Evolutionary conservation across 2,113 vertebrate species (phyloP), one percentile per base, ranked within the genome.

Genomic region (Cavia porcellus): DNA sequence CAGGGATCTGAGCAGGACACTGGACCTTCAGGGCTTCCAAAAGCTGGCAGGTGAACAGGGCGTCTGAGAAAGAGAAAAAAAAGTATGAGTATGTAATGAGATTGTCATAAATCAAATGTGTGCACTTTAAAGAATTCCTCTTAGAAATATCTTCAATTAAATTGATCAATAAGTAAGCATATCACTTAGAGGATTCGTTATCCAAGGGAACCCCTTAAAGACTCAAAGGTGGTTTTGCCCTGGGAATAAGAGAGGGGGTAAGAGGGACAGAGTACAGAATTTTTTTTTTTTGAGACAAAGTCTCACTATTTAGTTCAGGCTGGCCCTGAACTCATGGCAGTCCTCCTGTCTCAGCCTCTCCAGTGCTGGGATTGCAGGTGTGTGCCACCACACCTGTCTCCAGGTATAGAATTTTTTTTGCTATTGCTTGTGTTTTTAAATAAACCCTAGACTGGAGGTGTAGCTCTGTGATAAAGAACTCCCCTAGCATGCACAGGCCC

Each of bases 121-220:
- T 11, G 84, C n/a, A 70, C 87, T 57, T 89, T 57, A 79, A 95
- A 87, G 68, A 70, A 45, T 55, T 66, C 57, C 74, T 38, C 45
- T 93, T 80, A 59, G 61, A 82, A 79, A n/a, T 86, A n/a, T 47
- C 35, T 94, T 20, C 57, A 82, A 70, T 81, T 35, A 45, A 92
- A 70, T 82, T 61, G 83, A 0, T 66, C 89, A 86, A 2, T 62
- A 68, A 83, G 38, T 32, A 70, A 87, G 7, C 3, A 11, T 68
- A 68, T 85, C 47, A 72, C 42, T 97, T 64, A 89, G 70, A 81
- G 62, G 57, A 92, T n/a, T 19, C 77, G 81, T 80, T 50, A 75
- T 74, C 62, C 68, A 55, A 70, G 35, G 64, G 87, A 97, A 79
- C 25, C 14, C 35, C 84, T 91, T 74, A 45, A 89, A 87, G 45